Base-by-base conservation (phyloP, 2,797 vertebrate species). In the Eulemur rubriventer region DNA sequence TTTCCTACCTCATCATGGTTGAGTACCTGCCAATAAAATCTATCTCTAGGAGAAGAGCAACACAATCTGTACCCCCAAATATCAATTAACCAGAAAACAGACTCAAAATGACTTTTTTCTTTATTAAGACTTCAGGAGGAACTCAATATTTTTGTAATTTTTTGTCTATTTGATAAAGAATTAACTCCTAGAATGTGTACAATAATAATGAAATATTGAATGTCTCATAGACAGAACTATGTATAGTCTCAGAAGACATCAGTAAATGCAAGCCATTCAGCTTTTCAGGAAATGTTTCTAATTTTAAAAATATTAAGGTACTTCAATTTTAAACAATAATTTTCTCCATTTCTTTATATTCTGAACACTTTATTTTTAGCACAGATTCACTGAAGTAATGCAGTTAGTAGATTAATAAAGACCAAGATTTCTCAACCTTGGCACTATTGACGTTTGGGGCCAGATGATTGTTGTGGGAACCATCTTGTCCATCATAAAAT, bases 121-220 rank as follows among this genome's bases (percentile, higher is more conserved):
- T 93, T 70, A 43, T 55, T 11, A 72, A 76, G 38, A 76, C 28
- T 94, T 89, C 50, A 89, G 13, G 30, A 91, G 14, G 30, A 92
- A 76, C 24, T 94, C 41, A 69, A 43, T 82, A 75, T 82, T 97
- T 92, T 94, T 87, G 8, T 43, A 91, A 84, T 82, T 81, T 96
- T 89, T 73, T 46, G 17, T 73, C 17, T 90, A 35, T 30, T 78
- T 84, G 18, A 88, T 80, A 91, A 86, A 89, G n/a, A 89, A 90
- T 57, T 43, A 63, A 94, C 33, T 70, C 17, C 20, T 76, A 52
- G 30, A 88, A 65, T 59, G 12, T 72, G 8, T 72, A 72, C 17
- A 85, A 35, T 67, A 57, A 80, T 87, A 82, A 75, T 5, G 6
- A 80, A 69, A 59, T 67, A 75, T 4, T 7, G 26, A 55, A 63